These are phyloP conservation scores for Caretta caretta DNA, from an alignment of 2,113 vertebrate species.

Conservation along the genomic window DNA sequence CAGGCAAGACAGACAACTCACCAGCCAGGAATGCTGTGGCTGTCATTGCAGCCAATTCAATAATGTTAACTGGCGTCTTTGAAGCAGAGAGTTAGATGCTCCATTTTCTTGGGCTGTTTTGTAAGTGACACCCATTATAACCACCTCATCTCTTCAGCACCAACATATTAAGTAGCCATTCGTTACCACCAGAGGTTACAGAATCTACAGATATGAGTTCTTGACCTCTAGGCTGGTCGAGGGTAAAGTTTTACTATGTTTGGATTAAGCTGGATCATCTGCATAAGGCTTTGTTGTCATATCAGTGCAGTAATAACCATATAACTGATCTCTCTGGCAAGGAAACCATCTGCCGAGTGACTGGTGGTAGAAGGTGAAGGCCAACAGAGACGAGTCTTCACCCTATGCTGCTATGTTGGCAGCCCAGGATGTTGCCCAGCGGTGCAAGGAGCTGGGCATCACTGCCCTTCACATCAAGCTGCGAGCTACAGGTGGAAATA, in stretches of 20 bases:
- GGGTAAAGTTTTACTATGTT: fast-evolving
- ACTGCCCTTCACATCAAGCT: too few species aligned
- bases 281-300: fast-evolving
- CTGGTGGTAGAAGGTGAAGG: too few species aligned
- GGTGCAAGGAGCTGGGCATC: too few species aligned
- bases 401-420: too few species aligned
- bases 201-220: background rate
- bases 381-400: too few species aligned
- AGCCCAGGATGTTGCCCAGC: too few species aligned
- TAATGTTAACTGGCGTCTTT: background rate
- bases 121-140: background rate
- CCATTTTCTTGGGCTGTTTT: conserved; percentile 13
- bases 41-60: conserved; percentile 9
- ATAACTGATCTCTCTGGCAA: too few species aligned
- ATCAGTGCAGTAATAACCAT: background rate
- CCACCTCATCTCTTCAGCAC: conserved; percentile 8
- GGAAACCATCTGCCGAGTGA: too few species aligned
- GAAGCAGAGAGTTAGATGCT: background rate
- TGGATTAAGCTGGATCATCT: background rate
- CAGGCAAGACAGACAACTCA: background rate
- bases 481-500: too few species aligned
- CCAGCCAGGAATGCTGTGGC: conserved; percentile 26
- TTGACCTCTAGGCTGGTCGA: background rate
- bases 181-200: background rate
- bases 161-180: fast-evolving